These are phyloP conservation scores for Idaea biselata DNA, from an alignment of 2,888 invertebrate species.

Conservation along the genomic window DNA sequence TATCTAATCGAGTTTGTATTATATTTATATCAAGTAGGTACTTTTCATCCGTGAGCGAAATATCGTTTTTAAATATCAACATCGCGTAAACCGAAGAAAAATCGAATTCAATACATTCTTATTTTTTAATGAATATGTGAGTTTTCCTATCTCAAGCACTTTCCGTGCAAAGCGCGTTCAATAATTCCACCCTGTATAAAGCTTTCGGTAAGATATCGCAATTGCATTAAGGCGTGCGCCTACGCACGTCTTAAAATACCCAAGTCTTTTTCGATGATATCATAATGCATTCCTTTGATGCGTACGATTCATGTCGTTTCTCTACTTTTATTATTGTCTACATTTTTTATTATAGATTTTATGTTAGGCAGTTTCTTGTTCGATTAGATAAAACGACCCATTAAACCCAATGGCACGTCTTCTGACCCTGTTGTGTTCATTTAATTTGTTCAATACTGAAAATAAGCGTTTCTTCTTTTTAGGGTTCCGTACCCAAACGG, in stretches of 20 bases:
- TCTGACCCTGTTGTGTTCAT: not conserved
- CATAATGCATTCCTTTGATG: not conserved
- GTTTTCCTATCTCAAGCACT: too few relatives aligned
- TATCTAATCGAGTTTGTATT: too few relatives aligned
- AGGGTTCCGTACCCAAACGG: too few relatives aligned
- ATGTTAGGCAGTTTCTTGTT: not conserved
- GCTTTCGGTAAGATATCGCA: not conserved
- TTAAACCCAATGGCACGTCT: not conserved
- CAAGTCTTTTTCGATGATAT: not conserved
- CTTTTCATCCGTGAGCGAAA: too few relatives aligned
- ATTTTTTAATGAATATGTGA: too few relatives aligned
- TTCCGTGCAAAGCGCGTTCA: not conserved
- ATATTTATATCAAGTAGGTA: too few relatives aligned
- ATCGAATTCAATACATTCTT: too few relatives aligned
- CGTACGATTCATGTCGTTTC: not conserved
- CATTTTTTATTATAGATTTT: not conserved
- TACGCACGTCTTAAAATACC: not conserved
- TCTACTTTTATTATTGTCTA: not conserved
- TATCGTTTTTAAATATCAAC: too few relatives aligned
- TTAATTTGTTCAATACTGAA: too few relatives aligned
- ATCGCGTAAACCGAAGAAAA: too few relatives aligned
- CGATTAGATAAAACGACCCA: not conserved
- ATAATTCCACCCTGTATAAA: not conserved
- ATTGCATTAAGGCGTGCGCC: not conserved
- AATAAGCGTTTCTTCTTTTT: too few relatives aligned